phyloP scores from a whole-genome alignment of 2,797 vertebrate species.

The Epinephelus awoara region DNA sequence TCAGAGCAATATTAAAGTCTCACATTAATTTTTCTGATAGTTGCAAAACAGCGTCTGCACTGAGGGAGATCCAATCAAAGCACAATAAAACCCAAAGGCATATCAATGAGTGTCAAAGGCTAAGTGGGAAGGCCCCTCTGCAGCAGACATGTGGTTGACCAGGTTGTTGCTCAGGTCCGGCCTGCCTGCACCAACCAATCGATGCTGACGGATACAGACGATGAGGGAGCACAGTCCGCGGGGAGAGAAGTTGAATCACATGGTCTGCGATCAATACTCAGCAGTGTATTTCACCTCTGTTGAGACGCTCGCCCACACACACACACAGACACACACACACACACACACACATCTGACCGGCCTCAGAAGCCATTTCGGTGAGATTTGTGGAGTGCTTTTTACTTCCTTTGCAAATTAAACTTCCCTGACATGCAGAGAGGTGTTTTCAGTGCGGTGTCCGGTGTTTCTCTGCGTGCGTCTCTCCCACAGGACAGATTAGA shows the following conservation, averaged over 20 bases:
- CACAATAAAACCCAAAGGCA: constrained; percentile 8
- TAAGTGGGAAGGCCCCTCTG: constrained; percentile 36
- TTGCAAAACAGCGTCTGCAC: constrained; percentile 34
- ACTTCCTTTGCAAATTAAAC: constrained; percentile 26
- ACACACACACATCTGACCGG: constrained; percentile 16
- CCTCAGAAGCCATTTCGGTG: constrained; percentile 2
- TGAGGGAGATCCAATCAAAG: constrained; percentile 26
- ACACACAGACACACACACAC: too few relatives aligned
- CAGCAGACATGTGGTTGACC: constrained; percentile 41
- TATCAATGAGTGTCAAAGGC: constrained; percentile 35
- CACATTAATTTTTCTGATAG: constrained; percentile 1
- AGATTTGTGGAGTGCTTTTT: constrained; percentile 13
- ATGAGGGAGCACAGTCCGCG: constrained; percentile 60
- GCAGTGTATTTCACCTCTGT: constrained; percentile 68
- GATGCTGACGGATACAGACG: constrained; percentile 68
- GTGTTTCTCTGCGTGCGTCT: not conserved
- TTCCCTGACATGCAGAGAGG: constrained; percentile 2
- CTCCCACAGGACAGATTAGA: constrained; percentile 5
- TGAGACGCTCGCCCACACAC: constrained; percentile 53
- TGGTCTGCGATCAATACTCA: constrained; percentile 73
- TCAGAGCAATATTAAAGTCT: constrained; percentile 2
- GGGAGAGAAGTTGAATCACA: constrained; percentile 66
- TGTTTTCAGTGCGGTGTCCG: not conserved
- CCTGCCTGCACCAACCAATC: constrained; percentile 54
- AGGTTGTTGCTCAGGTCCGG: constrained; percentile 27